Percentiles rank a stretch among this genome's conserved stretches.
Evolutionary conservation across 2,888 invertebrate genomes (phyloP).

Genomic region (Catocala nupta): DNA sequence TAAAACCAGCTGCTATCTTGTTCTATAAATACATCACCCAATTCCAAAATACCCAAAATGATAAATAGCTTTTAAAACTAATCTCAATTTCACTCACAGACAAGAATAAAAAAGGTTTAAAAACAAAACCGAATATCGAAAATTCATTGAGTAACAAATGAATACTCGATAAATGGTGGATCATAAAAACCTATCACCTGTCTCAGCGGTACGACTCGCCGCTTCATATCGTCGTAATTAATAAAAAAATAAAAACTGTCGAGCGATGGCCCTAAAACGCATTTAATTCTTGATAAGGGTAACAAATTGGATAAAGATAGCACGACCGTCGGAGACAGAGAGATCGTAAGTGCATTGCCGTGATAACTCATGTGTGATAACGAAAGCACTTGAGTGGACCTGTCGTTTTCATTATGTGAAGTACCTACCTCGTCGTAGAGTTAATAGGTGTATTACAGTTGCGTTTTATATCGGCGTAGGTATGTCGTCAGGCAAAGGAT

Average conservation of each 20-base stretch:
- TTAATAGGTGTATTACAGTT: too few species aligned
- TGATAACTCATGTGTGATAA: conserved; percentile 78
- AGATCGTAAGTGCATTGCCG: conserved; percentile 86
- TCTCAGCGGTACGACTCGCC: conserved; percentile 63
- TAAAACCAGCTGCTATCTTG: too few species aligned
- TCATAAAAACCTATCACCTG: conserved; percentile 83
- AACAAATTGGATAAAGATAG: conserved; percentile 87
- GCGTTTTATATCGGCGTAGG: too few species aligned
- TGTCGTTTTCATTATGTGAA: conserved; percentile 12
- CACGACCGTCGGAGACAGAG: conserved; percentile 78
- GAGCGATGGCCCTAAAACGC: conserved; percentile 82
- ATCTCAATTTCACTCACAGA: conserved; percentile 1
- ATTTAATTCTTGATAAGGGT: conserved; percentile 87
- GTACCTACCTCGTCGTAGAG: too few species aligned
- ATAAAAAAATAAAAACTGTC: conserved; percentile 79
- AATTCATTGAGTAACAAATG: conserved; percentile 74
- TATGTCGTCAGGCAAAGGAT: too few species aligned
- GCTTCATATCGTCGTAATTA: conserved; percentile 77
- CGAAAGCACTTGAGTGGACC: conserved; percentile 61
- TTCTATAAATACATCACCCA: conserved; percentile 1
- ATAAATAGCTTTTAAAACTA: conserved; percentile 8
- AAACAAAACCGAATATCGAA: conserved; percentile 54
- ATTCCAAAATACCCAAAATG: conserved; percentile 3
- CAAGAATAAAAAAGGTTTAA: conserved; percentile 8
- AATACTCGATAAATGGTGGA: conserved; percentile 75